phyloP scores from a whole-genome alignment of 2,888 invertebrate genomes.

The Campoplex nolae region DNA sequence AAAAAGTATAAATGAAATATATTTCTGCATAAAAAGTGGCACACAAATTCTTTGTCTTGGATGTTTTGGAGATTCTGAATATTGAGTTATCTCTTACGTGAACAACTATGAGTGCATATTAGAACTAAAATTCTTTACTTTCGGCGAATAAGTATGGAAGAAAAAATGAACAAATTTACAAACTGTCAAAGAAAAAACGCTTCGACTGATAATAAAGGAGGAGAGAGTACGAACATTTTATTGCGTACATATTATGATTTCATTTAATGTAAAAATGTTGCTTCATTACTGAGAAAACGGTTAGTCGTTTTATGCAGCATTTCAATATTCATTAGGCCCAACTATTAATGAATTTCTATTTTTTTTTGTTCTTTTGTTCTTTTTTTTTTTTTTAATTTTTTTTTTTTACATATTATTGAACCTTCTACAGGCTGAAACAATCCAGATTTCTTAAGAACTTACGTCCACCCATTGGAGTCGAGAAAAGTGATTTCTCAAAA shows the following conservation, averaged over 20 bases:
- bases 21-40: neutral
- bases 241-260: neutral
- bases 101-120: too few relatives aligned
- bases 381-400: too few relatives aligned
- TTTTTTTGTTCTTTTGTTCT: neutral
- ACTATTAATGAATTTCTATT: neutral
- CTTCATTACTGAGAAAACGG: slow-evolving; percentile 11
- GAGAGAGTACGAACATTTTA: neutral
- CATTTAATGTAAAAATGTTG: slow-evolving; percentile 21
- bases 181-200: neutral
- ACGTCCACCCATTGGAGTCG: neutral
- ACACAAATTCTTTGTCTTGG: neutral
- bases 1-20: neutral
- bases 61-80: neutral
- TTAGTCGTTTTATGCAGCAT: neutral
- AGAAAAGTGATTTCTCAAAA: neutral
- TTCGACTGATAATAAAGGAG: neutral
- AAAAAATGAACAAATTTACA: neutral
- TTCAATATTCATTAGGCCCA: neutral
- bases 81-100: neutral
- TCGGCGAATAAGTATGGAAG: neutral
- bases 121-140: neutral
- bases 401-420: neutral
- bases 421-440: neutral
- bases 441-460: neutral